Base-by-base conservation (phyloP, 2,888 invertebrate species). In the Cataglyphis altisquamis region DNA sequence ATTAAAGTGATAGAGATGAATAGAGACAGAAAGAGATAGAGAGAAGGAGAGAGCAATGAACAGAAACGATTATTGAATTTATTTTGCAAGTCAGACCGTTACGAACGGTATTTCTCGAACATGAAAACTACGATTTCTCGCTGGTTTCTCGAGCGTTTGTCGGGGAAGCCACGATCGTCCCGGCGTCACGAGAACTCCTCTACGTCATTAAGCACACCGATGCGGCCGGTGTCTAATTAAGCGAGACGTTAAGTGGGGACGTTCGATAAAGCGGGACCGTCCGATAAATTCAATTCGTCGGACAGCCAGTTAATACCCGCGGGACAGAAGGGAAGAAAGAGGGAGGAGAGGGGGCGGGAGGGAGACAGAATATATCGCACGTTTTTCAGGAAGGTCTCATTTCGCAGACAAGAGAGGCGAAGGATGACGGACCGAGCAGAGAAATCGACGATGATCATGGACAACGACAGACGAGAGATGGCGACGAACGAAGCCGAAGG, bases 221-320 rank as follows among this genome's bases (percentile, higher is more conserved):
- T 86, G 70, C 90, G 89, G 86, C 77, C 88, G 80, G 85, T 88
- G 89, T 89, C 90, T 90, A 90, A 90, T 90, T 90, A 90, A 90
- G 90, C 90, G 85, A 86, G 90, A 90, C 90, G 87, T 90, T 90
- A 90, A 90, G 90, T 90, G 90, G 90, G 89, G 89, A 90, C 90
- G 89, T 90, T 92, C 89, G 90, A 91, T 89, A 89, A 90, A 91
- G 91, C 87, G 90, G 68, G 81, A 63, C 88, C 89, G 89, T 89
- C 90, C 90, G 91, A 91, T 91, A 91, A 91, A 91, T 91, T 91
- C 91, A 91, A 91, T 91, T 91, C 91, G 88, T 83, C 80, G 85
- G 92, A 92, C 92, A 91, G 92, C 89, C 90, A 89, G 91, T 92
- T 92, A 91, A 92, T 92, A 92, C 92, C 90, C 87, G 86, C 85